phyloP scores from a whole-genome alignment of 1,140 invertebrate species.

The Drosophila eugracilis region DNA sequence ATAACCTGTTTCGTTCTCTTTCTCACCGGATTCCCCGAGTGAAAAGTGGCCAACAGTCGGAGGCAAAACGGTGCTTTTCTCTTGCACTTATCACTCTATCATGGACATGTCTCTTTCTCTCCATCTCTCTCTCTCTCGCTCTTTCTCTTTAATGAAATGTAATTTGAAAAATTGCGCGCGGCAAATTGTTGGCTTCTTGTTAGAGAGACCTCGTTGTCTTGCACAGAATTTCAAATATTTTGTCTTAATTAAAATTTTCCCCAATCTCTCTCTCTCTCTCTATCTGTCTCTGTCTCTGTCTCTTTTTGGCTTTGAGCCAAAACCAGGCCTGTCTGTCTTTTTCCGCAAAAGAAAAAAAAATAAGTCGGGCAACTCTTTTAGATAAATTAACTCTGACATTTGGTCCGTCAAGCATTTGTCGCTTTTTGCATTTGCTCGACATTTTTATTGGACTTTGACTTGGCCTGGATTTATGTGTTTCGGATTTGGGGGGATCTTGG shows the following conservation, averaged over 20 bases:
- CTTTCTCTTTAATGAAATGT: slow-evolving; percentile 71
- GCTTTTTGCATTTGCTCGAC: slow-evolving; percentile 73
- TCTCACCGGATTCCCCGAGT: slow-evolving; percentile 26
- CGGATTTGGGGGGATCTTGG: slow-evolving; percentile 30
- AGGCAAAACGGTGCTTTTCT: slow-evolving; percentile 78
- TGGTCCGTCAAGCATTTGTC: slow-evolving; percentile 74
- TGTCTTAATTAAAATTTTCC: slow-evolving; percentile 76
- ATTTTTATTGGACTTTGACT: slow-evolving; percentile 78
- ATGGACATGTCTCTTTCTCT: slow-evolving; percentile 11
- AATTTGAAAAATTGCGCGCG: slow-evolving; percentile 77
- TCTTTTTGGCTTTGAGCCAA: too few relatives aligned
- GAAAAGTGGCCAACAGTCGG: slow-evolving; percentile 57
- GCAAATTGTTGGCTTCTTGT: slow-evolving; percentile 72
- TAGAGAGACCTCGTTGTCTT: slow-evolving; percentile 53
- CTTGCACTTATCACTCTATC: slow-evolving; percentile 48
- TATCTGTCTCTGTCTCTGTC: slow-evolving; percentile 12
- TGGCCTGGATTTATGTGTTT: slow-evolving; percentile 72
- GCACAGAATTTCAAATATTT: slow-evolving; percentile 73
- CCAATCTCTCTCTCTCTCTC: slow-evolving; percentile 13
- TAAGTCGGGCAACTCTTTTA: slow-evolving; percentile 73
- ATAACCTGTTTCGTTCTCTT: slow-evolving; percentile 63
- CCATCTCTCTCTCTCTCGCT: slow-evolving; percentile 13
- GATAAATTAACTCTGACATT: slow-evolving; percentile 78
- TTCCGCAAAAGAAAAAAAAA: too few relatives aligned
- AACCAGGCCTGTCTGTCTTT: background rate